These are phyloP conservation scores for Microctonus hyperodae DNA, from an alignment of 2,888 invertebrate genomes.

Conservation along the genomic window DNA sequence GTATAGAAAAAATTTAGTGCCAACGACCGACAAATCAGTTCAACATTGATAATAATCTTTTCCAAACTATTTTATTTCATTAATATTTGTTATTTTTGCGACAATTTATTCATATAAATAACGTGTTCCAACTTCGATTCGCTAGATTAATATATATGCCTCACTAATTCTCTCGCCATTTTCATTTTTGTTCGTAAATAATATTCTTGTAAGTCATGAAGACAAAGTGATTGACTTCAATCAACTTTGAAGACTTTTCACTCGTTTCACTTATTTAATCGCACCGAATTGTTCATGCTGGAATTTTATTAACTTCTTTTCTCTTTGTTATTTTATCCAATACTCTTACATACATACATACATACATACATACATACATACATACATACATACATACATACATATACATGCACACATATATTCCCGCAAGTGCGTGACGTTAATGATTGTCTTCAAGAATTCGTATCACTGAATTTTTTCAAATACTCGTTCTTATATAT, in stretches of 20 bases:
- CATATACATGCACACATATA: not conserved
- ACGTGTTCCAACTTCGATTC: too few relatives aligned
- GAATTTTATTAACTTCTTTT: not conserved
- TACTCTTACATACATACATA: too few relatives aligned
- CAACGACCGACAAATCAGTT: not conserved
- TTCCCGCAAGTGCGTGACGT: slow-evolving; percentile 39
- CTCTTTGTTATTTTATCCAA: slow-evolving; percentile 11
- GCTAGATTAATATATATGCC: too few relatives aligned
- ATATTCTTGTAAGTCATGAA: too few relatives aligned
- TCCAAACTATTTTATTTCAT: not conserved
- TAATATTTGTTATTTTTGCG: not conserved
- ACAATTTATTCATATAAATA: too few relatives aligned
- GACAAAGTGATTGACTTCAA: not conserved
- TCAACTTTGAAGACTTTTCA: slow-evolving; percentile 7
- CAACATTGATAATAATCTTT: not conserved
- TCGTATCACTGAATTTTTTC: slow-evolving; percentile 24
- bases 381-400: too few relatives aligned
- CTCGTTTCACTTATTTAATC: slow-evolving; percentile 11
- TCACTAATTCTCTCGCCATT: too few relatives aligned
- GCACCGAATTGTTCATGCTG: slow-evolving; percentile 2
- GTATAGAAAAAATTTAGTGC: not conserved
- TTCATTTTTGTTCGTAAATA: too few relatives aligned
- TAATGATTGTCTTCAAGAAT: slow-evolving; percentile 42
- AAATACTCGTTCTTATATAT: too few relatives aligned
- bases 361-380: too few relatives aligned